A percentile compares a stretch with the other conserved stretches of the same genome.
These are phyloP conservation scores for Lepidochitona cinerea DNA, from an alignment of 2,888 invertebrate species.

Conservation along the genomic window DNA sequence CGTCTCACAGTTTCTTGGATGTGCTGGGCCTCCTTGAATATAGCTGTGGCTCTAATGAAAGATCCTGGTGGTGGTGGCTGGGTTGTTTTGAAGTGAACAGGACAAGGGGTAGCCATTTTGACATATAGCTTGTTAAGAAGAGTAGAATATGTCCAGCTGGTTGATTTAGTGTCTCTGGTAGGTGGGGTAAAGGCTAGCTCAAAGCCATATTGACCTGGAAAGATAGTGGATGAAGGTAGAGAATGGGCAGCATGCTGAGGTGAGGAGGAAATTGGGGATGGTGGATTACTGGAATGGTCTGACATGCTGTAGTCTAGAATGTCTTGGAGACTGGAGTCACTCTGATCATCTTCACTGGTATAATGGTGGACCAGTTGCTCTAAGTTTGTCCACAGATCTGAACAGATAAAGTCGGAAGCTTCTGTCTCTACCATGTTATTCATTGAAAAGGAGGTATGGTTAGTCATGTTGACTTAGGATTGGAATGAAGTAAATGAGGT, in stretches of 20 bases:
- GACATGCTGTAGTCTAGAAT: neutral
- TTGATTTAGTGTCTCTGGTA: neutral
- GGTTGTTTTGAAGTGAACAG: neutral
- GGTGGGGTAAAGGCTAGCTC: neutral
- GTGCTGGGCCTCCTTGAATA: neutral
- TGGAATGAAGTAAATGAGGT: no score
- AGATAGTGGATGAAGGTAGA: constrained; percentile 1
- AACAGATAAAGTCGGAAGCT: no score
- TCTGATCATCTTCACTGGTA: neutral
- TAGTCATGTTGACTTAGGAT: no score
- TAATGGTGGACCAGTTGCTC: neutral
- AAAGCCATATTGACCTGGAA: neutral
- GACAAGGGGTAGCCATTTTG: neutral
- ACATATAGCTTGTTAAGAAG: neutral
- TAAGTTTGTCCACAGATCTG: neutral
- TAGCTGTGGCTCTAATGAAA: neutral
- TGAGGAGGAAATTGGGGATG: neutral
- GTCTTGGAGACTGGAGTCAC: neutral
- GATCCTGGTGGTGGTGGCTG: neutral
- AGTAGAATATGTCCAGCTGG: neutral
- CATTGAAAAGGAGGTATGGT: no score
- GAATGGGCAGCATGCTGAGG: neutral
- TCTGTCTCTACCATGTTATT: no score
- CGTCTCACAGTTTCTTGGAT: neutral
- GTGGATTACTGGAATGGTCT: neutral